Percentiles rank a stretch among this genome's conserved stretches.
Conservation (phyloP, 1,140 invertebrate species). For the Arion vulgaris region DNA sequence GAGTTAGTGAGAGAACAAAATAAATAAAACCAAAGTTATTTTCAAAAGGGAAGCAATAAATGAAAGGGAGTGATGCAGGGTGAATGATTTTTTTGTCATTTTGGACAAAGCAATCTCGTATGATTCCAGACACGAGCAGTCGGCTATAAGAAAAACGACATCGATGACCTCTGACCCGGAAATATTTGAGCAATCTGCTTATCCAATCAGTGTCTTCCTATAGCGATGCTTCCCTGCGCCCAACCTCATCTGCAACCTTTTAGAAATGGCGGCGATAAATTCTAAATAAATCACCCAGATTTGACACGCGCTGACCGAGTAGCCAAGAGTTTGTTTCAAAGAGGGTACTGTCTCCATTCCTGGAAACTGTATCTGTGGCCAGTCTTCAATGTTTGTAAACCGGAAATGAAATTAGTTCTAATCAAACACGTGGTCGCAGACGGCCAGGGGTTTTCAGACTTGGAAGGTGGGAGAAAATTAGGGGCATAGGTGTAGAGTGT, state of each 20-base stretch:
- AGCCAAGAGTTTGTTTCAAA: background rate
- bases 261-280: conserved; percentile 23
- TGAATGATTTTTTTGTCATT: background rate
- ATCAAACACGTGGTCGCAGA: background rate
- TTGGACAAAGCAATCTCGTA: background rate
- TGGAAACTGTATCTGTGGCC: background rate
- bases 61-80: background rate
- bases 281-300: conserved; percentile 12
- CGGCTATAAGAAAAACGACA: background rate
- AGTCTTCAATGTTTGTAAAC: conserved; percentile 18
- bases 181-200: conserved; percentile 31
- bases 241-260: conserved; percentile 3
- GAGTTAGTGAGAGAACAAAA: too few relatives aligned
- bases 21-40: background rate
- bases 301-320: background rate
- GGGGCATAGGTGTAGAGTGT: background rate
- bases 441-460: background rate
- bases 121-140: background rate
- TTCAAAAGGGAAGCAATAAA: background rate
- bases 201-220: conserved; percentile 12
- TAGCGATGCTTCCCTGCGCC: background rate
- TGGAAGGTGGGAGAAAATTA: background rate
- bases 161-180: conserved; percentile 13
- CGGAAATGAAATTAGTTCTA: conserved; percentile 14
- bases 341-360: background rate